Evolutionary conservation across 2,888 invertebrate genomes (phyloP).

Genomic region (Microctonus hyperodae): DNA sequence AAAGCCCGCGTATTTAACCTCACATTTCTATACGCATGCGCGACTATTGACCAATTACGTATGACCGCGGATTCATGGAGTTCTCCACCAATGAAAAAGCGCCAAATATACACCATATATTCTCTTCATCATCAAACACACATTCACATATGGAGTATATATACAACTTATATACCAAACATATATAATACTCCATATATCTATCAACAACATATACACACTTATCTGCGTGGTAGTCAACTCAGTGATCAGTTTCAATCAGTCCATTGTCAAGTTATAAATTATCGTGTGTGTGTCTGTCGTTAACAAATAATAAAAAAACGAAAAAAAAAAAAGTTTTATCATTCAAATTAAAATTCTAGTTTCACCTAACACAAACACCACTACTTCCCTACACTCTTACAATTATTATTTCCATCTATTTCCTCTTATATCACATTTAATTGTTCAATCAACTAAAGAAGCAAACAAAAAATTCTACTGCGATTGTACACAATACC

Average conservation of each 20-base stretch:
- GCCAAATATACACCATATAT: slow-evolving; percentile 44
- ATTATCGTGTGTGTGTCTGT: not conserved
- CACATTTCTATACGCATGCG: not conserved
- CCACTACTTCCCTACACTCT: no score
- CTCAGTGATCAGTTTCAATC: slow-evolving; percentile 9
- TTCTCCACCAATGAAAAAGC: slow-evolving; percentile 40
- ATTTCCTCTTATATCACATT: no score
- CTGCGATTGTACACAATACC: not conserved
- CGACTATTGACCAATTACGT: not conserved
- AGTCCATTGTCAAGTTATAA: not conserved
- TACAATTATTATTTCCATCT: no score
- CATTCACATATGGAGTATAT: not conserved
- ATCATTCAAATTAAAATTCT: not conserved
- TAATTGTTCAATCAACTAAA: no score
- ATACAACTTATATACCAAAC: not conserved
- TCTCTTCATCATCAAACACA: not conserved
- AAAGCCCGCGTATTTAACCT: no score
- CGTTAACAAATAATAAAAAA: slow-evolving; percentile 19
- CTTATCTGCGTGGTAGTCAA: not conserved
- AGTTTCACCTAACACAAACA: not conserved
- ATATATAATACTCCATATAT: not conserved
- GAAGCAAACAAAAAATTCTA: no score
- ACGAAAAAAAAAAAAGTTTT: not conserved
- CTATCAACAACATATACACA: not conserved
- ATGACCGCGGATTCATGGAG: not conserved